Conservation (phyloP, 2,113 vertebrate genomes). For the Platichthys stellatus region DNA sequence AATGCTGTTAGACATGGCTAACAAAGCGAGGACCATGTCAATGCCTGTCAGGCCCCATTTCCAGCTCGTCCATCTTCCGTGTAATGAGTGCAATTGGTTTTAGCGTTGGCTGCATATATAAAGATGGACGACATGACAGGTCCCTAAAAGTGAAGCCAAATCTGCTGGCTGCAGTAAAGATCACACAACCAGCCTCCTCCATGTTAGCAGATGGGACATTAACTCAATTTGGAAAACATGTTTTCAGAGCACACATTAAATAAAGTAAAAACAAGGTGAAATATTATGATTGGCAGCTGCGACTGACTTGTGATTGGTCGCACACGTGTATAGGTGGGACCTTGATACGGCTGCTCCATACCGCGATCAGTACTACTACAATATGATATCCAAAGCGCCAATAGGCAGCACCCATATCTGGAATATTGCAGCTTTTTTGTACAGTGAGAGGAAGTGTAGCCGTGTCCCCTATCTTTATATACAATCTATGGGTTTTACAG, state of each 20-base stretch:
- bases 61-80: conserved; percentile 23
- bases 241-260: too few relatives aligned
- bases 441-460: background rate
- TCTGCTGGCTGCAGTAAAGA: background rate
- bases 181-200: background rate
- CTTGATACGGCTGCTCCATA: too few relatives aligned
- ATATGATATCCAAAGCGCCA: too few relatives aligned
- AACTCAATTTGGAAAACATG: background rate
- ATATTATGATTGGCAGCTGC: background rate
- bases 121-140: background rate
- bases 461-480: background rate
- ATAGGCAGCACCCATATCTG: background rate
- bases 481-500: background rate
- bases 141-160: background rate
- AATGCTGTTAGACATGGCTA: conserved; percentile 67
- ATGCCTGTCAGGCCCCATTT: conserved; percentile 56
- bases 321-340: too few relatives aligned
- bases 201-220: background rate
- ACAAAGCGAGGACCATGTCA: conserved; percentile 48
- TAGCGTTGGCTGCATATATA: background rate
- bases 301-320: background rate
- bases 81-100: conserved; percentile 40
- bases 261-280: too few relatives aligned
- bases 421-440: background rate
- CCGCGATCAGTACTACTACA: too few relatives aligned